A percentile compares a stretch with the other conserved stretches of the same genome.
phyloP scores from a whole-genome alignment of 1,140 invertebrate species.

The Heliconius eleuchia region DNA sequence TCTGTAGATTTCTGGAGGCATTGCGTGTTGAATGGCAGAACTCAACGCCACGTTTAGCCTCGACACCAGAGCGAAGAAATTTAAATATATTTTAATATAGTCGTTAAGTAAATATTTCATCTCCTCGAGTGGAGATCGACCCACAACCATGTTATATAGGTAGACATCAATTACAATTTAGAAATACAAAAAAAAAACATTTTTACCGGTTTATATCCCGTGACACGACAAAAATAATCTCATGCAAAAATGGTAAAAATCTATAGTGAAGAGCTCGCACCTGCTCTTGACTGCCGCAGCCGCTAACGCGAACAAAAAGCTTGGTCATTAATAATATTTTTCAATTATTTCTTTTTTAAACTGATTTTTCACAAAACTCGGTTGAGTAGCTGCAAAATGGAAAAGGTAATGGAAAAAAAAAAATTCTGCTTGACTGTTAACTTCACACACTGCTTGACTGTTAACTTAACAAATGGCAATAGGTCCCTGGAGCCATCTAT shows the following conservation, averaged over 20 bases:
- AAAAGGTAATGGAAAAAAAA: background rate
- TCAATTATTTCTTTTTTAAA: conserved; percentile 17
- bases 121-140: too few relatives aligned
- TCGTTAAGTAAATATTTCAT: too few relatives aligned
- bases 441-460: too few relatives aligned
- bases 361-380: conserved; percentile 1
- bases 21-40: too few relatives aligned
- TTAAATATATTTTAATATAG: too few relatives aligned
- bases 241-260: conserved; percentile 27
- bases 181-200: background rate
- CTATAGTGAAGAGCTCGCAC: conserved; percentile 27
- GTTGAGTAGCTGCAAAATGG: conserved; percentile 1
- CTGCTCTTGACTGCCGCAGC: conserved; percentile 30
- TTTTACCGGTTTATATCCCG: conserved; percentile 18
- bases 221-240: conserved; percentile 23
- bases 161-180: background rate
- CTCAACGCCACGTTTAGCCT: too few relatives aligned
- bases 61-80: too few relatives aligned
- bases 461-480: too few relatives aligned
- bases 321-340: conserved; percentile 29
- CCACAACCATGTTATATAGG: too few relatives aligned
- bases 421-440: background rate
- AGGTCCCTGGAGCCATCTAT: too few relatives aligned
- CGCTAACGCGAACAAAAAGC: conserved; percentile 30
- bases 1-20: too few relatives aligned